A percentile compares a stretch with the other conserved stretches of the same genome.
phyloP scores from a whole-genome alignment of 1,140 invertebrate genomes.

The Meloidogyne floridensis region DNA sequence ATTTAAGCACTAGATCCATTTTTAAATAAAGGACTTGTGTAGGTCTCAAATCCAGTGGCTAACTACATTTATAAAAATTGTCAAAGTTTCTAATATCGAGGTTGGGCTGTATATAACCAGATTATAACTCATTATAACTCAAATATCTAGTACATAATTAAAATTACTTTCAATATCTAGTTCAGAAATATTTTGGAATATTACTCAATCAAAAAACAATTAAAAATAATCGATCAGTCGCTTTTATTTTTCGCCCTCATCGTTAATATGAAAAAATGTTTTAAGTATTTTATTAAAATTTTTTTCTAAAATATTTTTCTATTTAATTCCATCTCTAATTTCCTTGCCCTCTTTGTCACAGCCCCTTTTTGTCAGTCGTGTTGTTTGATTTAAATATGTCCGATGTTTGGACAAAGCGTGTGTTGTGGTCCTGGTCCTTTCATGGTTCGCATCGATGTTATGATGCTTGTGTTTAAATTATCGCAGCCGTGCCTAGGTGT shows the following conservation, averaged over 20 bases:
- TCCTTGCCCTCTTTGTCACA: neutral
- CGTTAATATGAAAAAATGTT: no score
- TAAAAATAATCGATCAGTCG: constrained; percentile 1
- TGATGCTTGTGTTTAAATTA: neutral
- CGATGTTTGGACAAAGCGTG: constrained; percentile 4
- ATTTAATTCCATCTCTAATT: neutral
- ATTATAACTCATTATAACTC: no score
- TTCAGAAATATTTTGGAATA: no score
- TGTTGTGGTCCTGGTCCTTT: constrained; percentile 6
- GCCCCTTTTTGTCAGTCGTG: neutral
- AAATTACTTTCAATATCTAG: no score
- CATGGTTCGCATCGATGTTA: neutral
- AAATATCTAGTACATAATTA: no score
- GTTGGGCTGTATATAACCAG: no score
- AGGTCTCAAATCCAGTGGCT: no score
- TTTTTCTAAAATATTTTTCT: neutral
- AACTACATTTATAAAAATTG: no score
- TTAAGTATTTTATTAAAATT: neutral
- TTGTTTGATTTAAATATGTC: neutral
- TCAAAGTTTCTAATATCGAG: no score
- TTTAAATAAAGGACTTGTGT: no score
- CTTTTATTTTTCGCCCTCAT: constrained; percentile 13
- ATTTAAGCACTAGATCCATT: no score
- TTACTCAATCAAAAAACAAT: neutral
- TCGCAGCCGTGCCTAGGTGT: neutral